Evolutionary conservation across 35 echinoderm and acorn worm species (phyloP), one percentile per base, ranked within the genome.

Genomic region (Ptychodera flava): DNA sequence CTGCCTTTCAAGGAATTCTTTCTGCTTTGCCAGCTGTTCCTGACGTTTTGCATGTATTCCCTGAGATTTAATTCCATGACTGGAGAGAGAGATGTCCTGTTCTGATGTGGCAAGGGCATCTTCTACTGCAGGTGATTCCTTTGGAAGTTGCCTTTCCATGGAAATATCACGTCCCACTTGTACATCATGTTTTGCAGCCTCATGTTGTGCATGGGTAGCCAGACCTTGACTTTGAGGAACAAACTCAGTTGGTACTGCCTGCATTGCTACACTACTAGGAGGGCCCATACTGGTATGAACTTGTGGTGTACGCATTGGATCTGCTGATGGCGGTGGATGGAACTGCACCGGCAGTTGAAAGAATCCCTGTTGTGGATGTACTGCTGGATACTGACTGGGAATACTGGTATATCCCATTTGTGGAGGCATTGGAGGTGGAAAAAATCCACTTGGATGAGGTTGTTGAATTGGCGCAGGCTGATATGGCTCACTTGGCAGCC

Each of bases 401-500:
- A 12, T 12, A 6, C 45, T 64, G 45, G 45, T 22, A 12, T 6
- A 22, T 12, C 22, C 45, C 45, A 64, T 64, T 22, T 12, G 6
- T 64, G 45, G 45, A 12, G 45, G 6, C 22, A 12, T 6, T 12
- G 6, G 6, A 12, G 45, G 45, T 64, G 45, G 45, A 22, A 64
- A 64, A 64, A 12, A 64, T 6, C 45, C 22, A 6, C 45, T 64
- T 12, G 45, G 22, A 22, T 6, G 45, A 22, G 45, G 45, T 64
- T 64, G 6, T 22, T 12, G 6, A 6, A 64, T 64, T 12, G 6
- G 6, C 22, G 45, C 6, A 64, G 36, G 33, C 1, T 78, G 22
- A 75, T 92, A 88, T 0, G 90, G 90, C 22, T 81, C 87, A 85
- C 88, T 38, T 1, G 91, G 91, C 0, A 92, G 82, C 36, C 79